phyloP scores from a whole-genome alignment of 2,113 vertebrate genomes.

The Engystomops pustulosus region DNA sequence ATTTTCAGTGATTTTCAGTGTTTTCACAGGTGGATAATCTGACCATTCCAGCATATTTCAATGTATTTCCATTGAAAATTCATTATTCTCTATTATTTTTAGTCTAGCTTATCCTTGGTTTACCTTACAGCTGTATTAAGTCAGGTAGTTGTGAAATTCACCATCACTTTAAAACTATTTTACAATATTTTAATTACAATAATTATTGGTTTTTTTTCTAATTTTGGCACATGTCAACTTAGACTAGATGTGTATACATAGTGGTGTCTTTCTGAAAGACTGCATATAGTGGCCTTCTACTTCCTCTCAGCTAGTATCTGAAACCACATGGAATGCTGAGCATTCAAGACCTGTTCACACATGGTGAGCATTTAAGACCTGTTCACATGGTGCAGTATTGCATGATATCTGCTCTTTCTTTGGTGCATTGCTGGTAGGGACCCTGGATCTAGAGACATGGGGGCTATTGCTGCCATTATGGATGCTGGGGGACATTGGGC shows the following conservation, averaged over 20 bases:
- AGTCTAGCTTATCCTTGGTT: not conserved
- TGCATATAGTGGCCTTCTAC: no score
- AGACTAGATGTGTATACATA: not conserved
- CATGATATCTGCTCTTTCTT: no score
- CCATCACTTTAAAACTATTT: not conserved
- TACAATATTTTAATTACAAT: not conserved
- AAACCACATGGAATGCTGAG: no score
- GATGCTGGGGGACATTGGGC: no score
- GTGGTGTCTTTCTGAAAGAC: no score
- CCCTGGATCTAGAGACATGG: no score
- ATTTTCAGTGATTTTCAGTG: not conserved
- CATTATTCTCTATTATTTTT: not conserved
- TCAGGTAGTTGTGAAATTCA: not conserved
- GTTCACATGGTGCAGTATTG: no score
- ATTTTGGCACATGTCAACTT: not conserved
- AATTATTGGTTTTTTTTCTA: not conserved
- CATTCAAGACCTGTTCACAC: no score
- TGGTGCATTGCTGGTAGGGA: no score
- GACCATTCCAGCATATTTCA: not conserved
- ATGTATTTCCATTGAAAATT: not conserved
- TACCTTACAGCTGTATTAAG: not conserved
- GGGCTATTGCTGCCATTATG: no score
- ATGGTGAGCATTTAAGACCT: no score
- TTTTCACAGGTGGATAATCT: conserved; percentile 15
- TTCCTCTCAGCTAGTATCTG: no score